These are phyloP conservation scores for Prionailurus bengalensis DNA, from an alignment of 2,113 vertebrate genomes.

Conservation along the genomic window DNA sequence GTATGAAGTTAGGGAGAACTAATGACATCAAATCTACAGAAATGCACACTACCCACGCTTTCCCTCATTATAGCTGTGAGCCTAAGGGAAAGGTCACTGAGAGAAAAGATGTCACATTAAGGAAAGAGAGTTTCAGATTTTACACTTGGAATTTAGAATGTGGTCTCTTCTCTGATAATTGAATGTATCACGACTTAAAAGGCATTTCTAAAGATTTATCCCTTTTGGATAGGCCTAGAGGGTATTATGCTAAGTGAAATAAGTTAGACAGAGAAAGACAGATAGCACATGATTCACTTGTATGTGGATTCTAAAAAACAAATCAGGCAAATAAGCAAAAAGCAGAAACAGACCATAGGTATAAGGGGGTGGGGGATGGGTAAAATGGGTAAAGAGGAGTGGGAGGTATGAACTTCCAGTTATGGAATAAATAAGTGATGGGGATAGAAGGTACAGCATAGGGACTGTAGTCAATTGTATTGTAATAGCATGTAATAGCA, in stretches of 20 bases:
- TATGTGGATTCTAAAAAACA: neutral
- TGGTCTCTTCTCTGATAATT: neutral
- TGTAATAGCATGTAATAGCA: neutral
- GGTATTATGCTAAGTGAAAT: neutral
- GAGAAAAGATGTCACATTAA: neutral
- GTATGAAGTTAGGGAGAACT: neutral
- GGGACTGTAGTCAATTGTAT: neutral
- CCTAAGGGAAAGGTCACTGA: neutral
- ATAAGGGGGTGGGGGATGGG: neutral
- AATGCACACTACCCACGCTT: neutral
- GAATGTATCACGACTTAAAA: neutral
- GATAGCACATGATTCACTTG: neutral
- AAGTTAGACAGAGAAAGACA: neutral
- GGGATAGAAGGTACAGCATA: neutral
- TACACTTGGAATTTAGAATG: neutral
- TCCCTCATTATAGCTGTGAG: neutral
- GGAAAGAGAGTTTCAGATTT: neutral
- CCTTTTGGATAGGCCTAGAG: neutral
- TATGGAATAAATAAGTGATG: neutral
- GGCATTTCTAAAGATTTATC: neutral
- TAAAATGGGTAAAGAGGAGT: neutral
- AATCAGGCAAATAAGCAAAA: neutral
- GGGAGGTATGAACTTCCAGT: neutral
- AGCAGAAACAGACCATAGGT: neutral
- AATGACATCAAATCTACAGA: neutral